Evolutionary conservation across 2,888 invertebrate species (phyloP).

Genomic region (Pyralis farinalis): DNA sequence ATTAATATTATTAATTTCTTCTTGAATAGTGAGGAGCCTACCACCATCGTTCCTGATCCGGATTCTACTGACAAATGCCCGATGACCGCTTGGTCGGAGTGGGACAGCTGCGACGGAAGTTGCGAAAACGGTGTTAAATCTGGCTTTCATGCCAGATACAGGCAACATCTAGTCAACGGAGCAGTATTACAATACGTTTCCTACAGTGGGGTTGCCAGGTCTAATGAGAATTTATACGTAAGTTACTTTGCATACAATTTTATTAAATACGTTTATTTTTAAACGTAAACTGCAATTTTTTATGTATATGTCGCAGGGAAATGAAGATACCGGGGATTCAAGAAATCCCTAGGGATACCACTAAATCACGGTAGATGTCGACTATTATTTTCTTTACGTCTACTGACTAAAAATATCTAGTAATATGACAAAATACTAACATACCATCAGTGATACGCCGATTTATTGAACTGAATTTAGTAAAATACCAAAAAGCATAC

Average conservation of each 20-base stretch:
- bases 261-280: background rate
- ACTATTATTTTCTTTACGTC: no score
- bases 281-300: background rate
- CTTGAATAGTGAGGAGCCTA: background rate
- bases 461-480: no score
- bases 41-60: background rate
- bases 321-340: background rate
- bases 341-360: no score
- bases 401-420: no score
- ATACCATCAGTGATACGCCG: no score
- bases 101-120: background rate
- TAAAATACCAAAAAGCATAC: no score
- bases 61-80: background rate
- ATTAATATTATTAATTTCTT: background rate
- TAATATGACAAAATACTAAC: no score
- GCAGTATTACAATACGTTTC: no score
- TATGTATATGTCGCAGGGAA: background rate
- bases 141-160: background rate
- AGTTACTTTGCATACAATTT: background rate
- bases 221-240: background rate
- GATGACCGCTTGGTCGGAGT: background rate
- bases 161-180: background rate
- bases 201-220: no score
- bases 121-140: background rate
- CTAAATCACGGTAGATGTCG: no score